Conservation (phyloP, 2,113 vertebrate species). For the Tyto alba region DNA sequence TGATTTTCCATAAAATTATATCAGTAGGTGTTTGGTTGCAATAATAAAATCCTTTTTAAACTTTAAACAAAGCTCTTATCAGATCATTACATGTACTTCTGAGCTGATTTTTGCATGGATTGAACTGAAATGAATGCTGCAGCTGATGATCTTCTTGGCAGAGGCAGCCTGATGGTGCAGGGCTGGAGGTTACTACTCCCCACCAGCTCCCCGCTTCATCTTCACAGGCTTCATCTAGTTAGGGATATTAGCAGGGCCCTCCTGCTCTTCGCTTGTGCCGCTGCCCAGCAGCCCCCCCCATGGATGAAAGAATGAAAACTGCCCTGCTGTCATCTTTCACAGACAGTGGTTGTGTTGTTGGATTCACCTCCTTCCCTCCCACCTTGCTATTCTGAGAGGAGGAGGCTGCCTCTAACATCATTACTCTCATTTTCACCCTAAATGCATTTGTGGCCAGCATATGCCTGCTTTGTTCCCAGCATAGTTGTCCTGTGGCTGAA, state of each 20-base stretch:
- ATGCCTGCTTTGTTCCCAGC: not conserved
- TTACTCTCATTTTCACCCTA: not conserved
- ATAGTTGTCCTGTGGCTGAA: not conserved
- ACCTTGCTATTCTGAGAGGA: not conserved
- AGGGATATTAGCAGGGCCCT: not conserved
- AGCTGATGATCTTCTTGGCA: not conserved
- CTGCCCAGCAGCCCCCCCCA: not conserved
- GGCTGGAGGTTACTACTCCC: accelerated
- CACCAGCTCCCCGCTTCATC: accelerated
- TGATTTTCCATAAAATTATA: not conserved
- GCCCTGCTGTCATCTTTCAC: not conserved
- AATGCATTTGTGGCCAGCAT: accelerated
- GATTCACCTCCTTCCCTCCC: not conserved
- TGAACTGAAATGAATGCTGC: not conserved
- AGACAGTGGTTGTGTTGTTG: accelerated
- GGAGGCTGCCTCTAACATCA: not conserved
- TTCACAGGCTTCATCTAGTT: not conserved
- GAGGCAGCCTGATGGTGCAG: not conserved
- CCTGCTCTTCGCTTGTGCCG: not conserved
- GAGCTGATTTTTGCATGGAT: not conserved
- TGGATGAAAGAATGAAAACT: not conserved
- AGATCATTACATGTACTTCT: not conserved
- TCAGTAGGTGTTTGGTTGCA: not conserved
- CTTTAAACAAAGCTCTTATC: not conserved
- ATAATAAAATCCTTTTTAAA: not conserved